Base-by-base conservation (phyloP, 1,140 invertebrate genomes). In the Drosophila aff. region DNA sequence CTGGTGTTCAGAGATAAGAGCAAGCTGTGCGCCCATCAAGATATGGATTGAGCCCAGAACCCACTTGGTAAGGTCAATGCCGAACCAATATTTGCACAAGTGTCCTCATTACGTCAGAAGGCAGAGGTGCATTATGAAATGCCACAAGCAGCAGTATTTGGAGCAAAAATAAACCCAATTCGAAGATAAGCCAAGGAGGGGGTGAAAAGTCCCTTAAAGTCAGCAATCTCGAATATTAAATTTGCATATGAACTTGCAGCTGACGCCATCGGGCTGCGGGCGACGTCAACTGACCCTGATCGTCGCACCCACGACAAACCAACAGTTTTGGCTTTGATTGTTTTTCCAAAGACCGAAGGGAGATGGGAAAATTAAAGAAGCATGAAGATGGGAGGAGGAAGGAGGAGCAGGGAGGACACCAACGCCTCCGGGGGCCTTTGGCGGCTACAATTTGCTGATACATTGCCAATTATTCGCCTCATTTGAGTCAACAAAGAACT, bases 391-490 rank as follows among this genome's bases (percentile, higher is more conserved):
- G n/a, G 15, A 5, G 23, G 44, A 26, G 26, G 15, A 26, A 2
- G 3, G 36, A 47, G 16, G 36, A 47, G 18, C 26, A 16, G 4
- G 33, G 33, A 36, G 33, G 11, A 36, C 31, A 31, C 13, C 13
- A 16, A 23, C 28, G 67, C 63, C 67, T 38, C 13, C 21, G 28
- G 63, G 46, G 3, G 18, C 47, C 33, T 66, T 28, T 66, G 46
- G 66, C 28, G 33, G 41, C 46, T 49, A 73, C 72, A 83, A 73
- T 58, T 80, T 69, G 82, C 82, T 85, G 82, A 84, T 77, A 85
- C 64, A 84, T 65, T 84, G 81, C 82, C 81, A 84, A 84, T 84
- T 84, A 84, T 80, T 68, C 64, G 61, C 73, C 62, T 76, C 74
- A 76, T 76, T 76, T 76, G 53, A 59, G 73, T 76, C 73, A 53